Base-by-base conservation (phyloP, 2,797 vertebrate genomes). In the Platalea minor region DNA sequence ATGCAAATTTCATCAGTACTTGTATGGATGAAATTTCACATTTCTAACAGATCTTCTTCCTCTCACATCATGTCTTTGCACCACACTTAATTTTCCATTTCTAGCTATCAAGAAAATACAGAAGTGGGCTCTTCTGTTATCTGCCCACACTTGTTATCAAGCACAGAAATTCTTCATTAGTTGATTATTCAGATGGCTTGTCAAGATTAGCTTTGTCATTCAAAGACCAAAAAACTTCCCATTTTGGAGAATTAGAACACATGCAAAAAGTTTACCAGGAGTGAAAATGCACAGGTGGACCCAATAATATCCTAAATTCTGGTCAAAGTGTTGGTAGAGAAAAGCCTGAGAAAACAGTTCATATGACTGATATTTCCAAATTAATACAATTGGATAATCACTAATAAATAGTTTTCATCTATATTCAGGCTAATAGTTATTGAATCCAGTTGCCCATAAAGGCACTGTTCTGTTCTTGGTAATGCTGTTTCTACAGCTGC, bases 161-260 rank as follows among this genome's bases (percentile, higher is more conserved):
- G 75, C 72, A 81, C 63, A 96, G 60, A 75, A 95, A 83, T 92
- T 84, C 84, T 94, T 85, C 72, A 87, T 89, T 92, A 92, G 53
- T 11, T 97, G 65, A 69, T 88, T 93, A 73, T 93, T 95, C 73
- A 93, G 93, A 95, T 89, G 77, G 37, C 20, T 96, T 90, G 39
- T 80, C 67, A 91, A 90, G 79, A 97, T 91, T 83, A 85, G 39
- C 7, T 93, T 93, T 95, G 72, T 73, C 83, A 73, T 91, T 91
- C 29, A 82, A 84, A 90, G 53, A 45, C 37, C 29, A 46, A 80
- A 88, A 82, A 17, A 2, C 9, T 88, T 79, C 33, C 11, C 41
- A 46, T 77, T 92, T 95, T 91, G 19, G 12, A 64, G 61, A 85
- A 59, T 25, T 50, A 63, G 53, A 91, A 65, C 39, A 87, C 4